A percentile compares a stretch with the other conserved stretches of the same genome.
These are phyloP conservation scores for Limanda limanda DNA, from an alignment of 2,113 vertebrate species.

Conservation along the genomic window DNA sequence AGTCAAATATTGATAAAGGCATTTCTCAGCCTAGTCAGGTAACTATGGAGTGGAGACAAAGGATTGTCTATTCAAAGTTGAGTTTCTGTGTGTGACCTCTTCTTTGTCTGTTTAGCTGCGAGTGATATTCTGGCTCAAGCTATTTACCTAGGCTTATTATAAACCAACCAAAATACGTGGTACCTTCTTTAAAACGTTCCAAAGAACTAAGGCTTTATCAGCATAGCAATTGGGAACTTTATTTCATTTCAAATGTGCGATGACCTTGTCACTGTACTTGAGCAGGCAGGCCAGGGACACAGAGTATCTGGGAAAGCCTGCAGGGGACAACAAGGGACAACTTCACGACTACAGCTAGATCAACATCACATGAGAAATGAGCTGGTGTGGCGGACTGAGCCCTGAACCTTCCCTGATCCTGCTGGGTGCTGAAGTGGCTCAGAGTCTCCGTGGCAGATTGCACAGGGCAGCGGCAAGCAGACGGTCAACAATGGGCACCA, in stretches of 20 bases:
- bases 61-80: too few species aligned
- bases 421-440: conserved; percentile 60
- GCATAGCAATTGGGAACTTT: too few species aligned
- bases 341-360: conserved; percentile 2
- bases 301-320: conserved; percentile 28
- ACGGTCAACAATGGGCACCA: conserved; percentile 74
- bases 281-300: conserved; percentile 2
- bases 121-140: too few species aligned
- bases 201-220: too few species aligned
- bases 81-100: too few species aligned
- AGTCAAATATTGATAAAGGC: too few species aligned
- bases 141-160: too few species aligned
- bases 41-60: too few species aligned
- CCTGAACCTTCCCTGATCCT: conserved; percentile 38
- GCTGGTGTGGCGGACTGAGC: conserved; percentile 8
- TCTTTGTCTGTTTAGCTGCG: too few species aligned
- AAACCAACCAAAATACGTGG: too few species aligned
- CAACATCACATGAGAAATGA: conserved; percentile 33
- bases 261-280: not conserved
- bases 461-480: conserved; percentile 58
- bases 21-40: too few species aligned
- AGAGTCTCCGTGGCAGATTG: conserved; percentile 72
- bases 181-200: too few species aligned
- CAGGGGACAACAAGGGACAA: conserved; percentile 20
- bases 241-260: not conserved